Evolutionary conservation across 1,140 invertebrate species (phyloP).

Genomic region (Kradibia gibbosae): DNA sequence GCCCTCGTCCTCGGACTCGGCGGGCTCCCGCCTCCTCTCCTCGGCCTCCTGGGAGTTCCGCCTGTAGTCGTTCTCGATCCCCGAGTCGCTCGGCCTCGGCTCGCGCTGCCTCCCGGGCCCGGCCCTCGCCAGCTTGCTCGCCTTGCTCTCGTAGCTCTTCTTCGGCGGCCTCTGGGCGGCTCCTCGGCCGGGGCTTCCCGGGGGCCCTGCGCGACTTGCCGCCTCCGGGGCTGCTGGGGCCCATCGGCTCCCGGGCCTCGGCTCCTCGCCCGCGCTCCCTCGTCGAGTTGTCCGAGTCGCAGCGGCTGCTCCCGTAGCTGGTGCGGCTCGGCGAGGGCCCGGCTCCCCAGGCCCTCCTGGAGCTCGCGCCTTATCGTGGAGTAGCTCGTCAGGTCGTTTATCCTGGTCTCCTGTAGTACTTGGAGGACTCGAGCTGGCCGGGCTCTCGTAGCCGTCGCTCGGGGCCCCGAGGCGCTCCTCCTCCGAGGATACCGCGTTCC

Average conservation of each 20-base stretch:
- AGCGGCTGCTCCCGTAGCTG: conserved; percentile 65
- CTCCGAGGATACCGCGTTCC: no score
- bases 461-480: no score
- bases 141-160: conserved; percentile 67
- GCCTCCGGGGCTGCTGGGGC: no score
- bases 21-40: conserved; percentile 67
- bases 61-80: conserved; percentile 84
- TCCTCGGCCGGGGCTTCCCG: no score
- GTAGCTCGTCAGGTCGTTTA: conserved; percentile 64
- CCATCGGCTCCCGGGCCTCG: no score
- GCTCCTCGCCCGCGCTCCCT: conserved; percentile 66
- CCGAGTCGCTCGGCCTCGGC: no score
- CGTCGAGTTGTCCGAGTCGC: conserved; percentile 68
- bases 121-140: no score
- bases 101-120: no score
- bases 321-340: conserved; percentile 60
- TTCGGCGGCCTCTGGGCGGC: conserved; percentile 60
- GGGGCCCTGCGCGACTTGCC: no score
- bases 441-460: conserved; percentile 68
- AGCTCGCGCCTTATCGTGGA: conserved; percentile 57
- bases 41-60: conserved; percentile 78
- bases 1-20: conserved; percentile 77
- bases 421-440: conserved; percentile 64
- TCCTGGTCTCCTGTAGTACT: conserved; percentile 67
- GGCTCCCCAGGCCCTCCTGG: conserved; percentile 68